A percentile compares a stretch with the other conserved stretches of the same genome.
phyloP scores from a whole-genome alignment of 2,113 vertebrate genomes.

The Protobothrops flavoviridis region DNA sequence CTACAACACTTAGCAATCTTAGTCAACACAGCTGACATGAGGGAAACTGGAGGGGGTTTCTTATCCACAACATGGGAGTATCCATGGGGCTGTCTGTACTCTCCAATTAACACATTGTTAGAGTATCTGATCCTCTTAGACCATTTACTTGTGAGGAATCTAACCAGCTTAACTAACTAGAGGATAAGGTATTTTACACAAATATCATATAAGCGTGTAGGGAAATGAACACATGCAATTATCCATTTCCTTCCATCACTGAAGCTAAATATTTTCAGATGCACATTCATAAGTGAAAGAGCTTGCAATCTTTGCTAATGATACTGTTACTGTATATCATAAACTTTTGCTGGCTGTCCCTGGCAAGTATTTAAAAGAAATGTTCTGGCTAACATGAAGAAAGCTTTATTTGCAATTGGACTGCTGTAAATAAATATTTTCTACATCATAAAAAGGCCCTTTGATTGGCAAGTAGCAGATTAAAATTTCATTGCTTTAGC shows the following conservation, averaged over 20 bases:
- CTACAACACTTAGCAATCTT: background rate
- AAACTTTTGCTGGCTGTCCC: background rate
- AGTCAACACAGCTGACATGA: background rate
- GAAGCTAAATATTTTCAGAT: background rate
- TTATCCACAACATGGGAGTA: background rate
- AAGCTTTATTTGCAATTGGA: background rate
- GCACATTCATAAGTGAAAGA: background rate
- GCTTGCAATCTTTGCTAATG: background rate
- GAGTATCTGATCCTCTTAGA: background rate
- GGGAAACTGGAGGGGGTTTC: background rate
- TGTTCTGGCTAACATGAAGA: background rate
- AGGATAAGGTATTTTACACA: background rate
- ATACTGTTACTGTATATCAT: background rate
- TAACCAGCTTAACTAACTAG: background rate
- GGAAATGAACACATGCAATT: background rate
- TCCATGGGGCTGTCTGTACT: background rate
- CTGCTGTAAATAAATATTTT: background rate
- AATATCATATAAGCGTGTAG: background rate
- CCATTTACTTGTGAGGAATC: background rate
- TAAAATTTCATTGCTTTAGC: slow-evolving; percentile 3
- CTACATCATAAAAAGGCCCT: background rate
- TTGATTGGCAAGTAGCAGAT: background rate
- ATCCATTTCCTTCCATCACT: no score
- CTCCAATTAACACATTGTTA: background rate
- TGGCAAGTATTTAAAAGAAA: background rate